These are phyloP conservation scores for Trichonephila inaurata DNA, from an alignment of 1,140 invertebrate genomes.

Conservation along the genomic window DNA sequence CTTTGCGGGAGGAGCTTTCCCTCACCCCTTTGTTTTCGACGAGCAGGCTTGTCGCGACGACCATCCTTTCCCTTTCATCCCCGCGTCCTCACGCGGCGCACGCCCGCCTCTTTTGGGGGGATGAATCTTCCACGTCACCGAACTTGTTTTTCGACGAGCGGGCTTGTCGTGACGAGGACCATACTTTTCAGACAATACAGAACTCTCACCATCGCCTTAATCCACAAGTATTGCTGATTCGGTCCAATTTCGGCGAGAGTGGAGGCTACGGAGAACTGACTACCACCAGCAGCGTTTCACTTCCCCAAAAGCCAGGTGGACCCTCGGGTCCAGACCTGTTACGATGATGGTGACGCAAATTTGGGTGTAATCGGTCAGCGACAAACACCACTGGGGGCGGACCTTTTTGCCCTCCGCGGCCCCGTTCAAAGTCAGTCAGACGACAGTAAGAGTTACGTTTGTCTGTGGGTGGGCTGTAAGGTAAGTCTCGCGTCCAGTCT, in stretches of 20 bases:
- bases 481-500: constrained; percentile 79
- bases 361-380: constrained; percentile 43
- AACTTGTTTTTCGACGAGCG: constrained; percentile 22
- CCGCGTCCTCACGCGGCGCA: not conserved
- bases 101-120: not conserved
- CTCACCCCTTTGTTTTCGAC: constrained; percentile 54
- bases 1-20: not conserved
- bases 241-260: constrained; percentile 45
- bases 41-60: constrained; percentile 37
- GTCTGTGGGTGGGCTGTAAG: constrained; percentile 80
- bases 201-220: constrained; percentile 51
- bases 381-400: constrained; percentile 37
- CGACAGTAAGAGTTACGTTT: constrained; percentile 49
- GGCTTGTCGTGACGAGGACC: not conserved
- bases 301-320: constrained; percentile 36
- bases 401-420: constrained; percentile 66
- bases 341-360: constrained; percentile 59
- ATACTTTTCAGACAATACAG: constrained; percentile 29
- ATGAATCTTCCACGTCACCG: constrained; percentile 47
- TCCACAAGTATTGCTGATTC: constrained; percentile 63
- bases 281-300: constrained; percentile 26
- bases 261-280: not conserved
- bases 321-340: not conserved
- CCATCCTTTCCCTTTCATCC: constrained; percentile 5
- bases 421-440: constrained; percentile 61